phyloP scores from a whole-genome alignment of 2,113 vertebrate species.

The Ptilonorhynchus violaceus region DNA sequence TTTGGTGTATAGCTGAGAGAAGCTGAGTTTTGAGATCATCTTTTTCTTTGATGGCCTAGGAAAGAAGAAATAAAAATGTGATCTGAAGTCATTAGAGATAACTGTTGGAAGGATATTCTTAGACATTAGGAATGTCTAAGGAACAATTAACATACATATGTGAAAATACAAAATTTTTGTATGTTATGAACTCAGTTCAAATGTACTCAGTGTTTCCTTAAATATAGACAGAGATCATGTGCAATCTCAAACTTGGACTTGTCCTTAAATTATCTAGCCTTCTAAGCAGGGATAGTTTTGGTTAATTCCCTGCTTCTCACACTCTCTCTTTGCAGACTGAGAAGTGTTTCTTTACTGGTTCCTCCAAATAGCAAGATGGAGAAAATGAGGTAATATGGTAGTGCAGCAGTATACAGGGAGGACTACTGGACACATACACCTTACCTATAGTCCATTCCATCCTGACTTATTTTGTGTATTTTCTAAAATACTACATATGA shows the following conservation, averaged over 20 bases:
- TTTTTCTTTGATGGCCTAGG: constrained; percentile 82
- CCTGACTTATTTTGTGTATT: not conserved
- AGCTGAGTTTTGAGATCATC: constrained; percentile 82
- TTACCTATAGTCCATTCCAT: not conserved
- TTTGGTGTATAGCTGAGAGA: constrained; percentile 80
- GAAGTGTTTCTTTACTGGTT: not conserved
- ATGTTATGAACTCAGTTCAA: not conserved
- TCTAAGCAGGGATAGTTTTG: not conserved
- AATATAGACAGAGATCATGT: not conserved
- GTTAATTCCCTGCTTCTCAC: not conserved
- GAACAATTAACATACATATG: not conserved
- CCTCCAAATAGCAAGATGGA: not conserved
- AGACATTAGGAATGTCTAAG: not conserved
- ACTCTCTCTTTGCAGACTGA: not conserved
- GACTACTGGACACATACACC: not conserved
- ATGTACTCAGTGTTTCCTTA: not conserved
- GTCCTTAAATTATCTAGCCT: not conserved
- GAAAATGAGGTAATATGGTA: not conserved
- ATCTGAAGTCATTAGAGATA: not conserved
- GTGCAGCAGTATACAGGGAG: not conserved
- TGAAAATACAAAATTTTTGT: not conserved
- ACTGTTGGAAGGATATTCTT: not conserved
- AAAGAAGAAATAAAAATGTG: not conserved
- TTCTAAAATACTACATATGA: not conserved
- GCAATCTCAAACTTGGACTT: not conserved